Conservation (phyloP, 1,140 invertebrate genomes). For the Listronotus bonariensis region DNA sequence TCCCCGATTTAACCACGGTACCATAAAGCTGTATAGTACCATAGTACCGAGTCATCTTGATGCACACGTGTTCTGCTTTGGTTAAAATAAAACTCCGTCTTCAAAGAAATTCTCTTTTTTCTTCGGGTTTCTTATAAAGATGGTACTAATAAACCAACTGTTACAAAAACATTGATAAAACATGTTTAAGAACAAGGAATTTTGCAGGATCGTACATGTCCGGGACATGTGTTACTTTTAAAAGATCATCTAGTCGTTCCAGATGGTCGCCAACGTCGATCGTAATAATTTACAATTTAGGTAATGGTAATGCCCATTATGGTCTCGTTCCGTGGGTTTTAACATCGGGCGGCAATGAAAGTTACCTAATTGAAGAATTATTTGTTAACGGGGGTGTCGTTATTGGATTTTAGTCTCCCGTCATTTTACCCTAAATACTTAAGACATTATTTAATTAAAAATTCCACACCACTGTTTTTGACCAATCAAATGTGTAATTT, state of each 20-base stretch:
- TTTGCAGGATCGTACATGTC: neutral
- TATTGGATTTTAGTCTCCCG: too few species aligned
- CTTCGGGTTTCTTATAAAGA: slow-evolving; percentile 20
- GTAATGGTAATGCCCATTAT: too few species aligned
- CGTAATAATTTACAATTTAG: too few species aligned
- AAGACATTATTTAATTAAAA: too few species aligned
- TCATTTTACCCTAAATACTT: too few species aligned
- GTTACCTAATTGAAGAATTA: too few species aligned
- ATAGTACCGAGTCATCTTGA: slow-evolving; percentile 35
- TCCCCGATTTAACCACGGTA: slow-evolving; percentile 4
- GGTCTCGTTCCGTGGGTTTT: neutral
- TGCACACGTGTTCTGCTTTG: slow-evolving; percentile 31
- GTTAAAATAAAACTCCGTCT: slow-evolving; percentile 16
- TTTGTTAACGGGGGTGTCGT: too few species aligned
- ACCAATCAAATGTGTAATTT: too few species aligned
- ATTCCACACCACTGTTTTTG: too few species aligned
- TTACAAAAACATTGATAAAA: slow-evolving; percentile 14
- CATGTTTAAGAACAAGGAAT: neutral
- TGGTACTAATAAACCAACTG: slow-evolving; percentile 28
- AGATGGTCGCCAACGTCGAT: too few species aligned
- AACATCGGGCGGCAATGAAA: too few species aligned
- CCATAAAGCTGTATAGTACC: slow-evolving; percentile 30
- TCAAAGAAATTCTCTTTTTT: slow-evolving; percentile 31
- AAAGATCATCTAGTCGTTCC: neutral
- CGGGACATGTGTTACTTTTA: neutral